Evolutionary conservation across 23 tunicate species (phyloP), one percentile per base, ranked within the genome.

Genomic region (Botrylloides violaceus): DNA sequence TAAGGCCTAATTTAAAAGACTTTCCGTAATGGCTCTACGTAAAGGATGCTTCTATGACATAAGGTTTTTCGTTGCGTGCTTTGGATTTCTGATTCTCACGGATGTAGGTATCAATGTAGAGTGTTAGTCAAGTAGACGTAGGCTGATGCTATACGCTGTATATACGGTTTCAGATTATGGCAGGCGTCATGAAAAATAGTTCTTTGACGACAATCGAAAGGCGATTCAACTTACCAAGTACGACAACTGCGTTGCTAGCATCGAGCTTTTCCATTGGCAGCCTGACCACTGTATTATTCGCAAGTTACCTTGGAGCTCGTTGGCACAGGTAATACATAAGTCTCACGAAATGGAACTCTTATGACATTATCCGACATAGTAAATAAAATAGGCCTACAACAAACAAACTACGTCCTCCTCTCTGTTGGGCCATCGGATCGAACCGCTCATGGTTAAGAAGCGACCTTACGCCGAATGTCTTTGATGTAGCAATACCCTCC

Each of bases 251-350:
- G 18, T 36, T 88, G 43, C 48, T 88, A 3, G 36, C 96, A 6
- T 77, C 96, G 23, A 34, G 96, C 30, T 72, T 32, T 29, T 84
- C 81, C 43, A 72, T 88, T 39, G 96, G 96, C 27, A 82, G 68
- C 32, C 32, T 82, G 48, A 64, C 84, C 2, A 63, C 82, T 23
- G 26, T 88, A 68, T 32, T 71, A 27, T 65, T 88, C 6, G 88
- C 82, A 62, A 82, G 88, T 70, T 88, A 79, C 34, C 72, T 77
- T 59, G 96, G 96, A 57, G 65, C 71, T 64, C 81, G 84, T 3
- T 77, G 76, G 27, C 73, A 88, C 80, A 88, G 96, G 96, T 88
- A 32, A 9, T 22, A 59, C 28, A 26, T 59, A 29, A 9, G 0
- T 65, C 15, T 43, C 53, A 43, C n/a, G n/a, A n/a, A n/a, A n/a